Percentiles rank a stretch among this genome's conserved stretches.
phyloP scores from a whole-genome alignment of 2,113 vertebrate species.

The Dendropsophus ebraccatus region DNA sequence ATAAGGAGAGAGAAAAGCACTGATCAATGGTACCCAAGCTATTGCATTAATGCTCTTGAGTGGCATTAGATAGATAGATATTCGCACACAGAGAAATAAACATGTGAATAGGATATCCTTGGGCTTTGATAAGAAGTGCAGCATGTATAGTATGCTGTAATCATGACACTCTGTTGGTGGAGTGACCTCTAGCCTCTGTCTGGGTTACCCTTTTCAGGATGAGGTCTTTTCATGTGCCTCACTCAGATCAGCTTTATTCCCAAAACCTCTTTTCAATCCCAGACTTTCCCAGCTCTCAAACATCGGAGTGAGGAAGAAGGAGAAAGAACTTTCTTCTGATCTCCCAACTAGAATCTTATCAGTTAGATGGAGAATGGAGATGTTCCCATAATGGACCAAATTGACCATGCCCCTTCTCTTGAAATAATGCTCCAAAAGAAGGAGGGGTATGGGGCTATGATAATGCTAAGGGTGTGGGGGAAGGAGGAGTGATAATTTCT shows the following conservation, averaged over 20 bases:
- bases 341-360: slow-evolving; percentile 40
- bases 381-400: slow-evolving; percentile 47
- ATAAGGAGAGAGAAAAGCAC: background rate
- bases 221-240: slow-evolving; percentile 56
- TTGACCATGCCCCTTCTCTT: slow-evolving; percentile 37
- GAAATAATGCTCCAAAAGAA: slow-evolving; percentile 32
- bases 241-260: slow-evolving; percentile 52
- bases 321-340: slow-evolving; percentile 23
- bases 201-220: slow-evolving; percentile 64
- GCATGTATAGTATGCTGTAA: slow-evolving; percentile 71
- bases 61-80: background rate
- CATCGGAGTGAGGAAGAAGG: background rate
- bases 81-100: background rate
- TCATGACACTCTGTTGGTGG: slow-evolving; percentile 65
- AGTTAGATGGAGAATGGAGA: slow-evolving; percentile 46
- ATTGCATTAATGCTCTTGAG: too few species aligned
- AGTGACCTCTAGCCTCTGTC: slow-evolving; percentile 69
- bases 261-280: slow-evolving; percentile 52
- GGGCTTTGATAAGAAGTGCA: slow-evolving; percentile 68
- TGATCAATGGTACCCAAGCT: too few species aligned
- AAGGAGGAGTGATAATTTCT: slow-evolving; percentile 32
- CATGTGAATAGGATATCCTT: background rate
- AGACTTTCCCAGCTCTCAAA: slow-evolving; percentile 50
- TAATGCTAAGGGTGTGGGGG: slow-evolving; percentile 51
- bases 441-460: slow-evolving; percentile 36